Conservation (phyloP, 2,113 vertebrate species). For the Misgurnus mizolepis region DNA sequence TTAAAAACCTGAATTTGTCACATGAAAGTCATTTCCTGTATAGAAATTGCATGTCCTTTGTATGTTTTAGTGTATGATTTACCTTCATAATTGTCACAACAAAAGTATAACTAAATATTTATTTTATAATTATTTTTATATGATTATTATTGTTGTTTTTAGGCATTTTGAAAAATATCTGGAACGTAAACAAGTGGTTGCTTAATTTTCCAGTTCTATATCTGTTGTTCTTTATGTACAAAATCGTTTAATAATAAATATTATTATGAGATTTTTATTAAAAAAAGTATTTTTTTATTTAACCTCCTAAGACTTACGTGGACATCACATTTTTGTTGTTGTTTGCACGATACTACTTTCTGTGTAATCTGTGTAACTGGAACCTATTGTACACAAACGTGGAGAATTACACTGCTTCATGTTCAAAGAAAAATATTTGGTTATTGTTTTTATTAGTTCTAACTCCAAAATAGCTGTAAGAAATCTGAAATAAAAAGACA, state of each 20-base stretch:
- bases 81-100: neutral
- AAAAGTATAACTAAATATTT: neutral
- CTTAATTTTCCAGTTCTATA: slow-evolving; percentile 10
- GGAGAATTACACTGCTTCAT: too few relatives aligned
- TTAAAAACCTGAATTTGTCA: neutral
- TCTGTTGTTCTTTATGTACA: neutral
- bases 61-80: neutral
- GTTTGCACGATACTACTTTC: too few relatives aligned
- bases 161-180: too few relatives aligned
- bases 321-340: too few relatives aligned
- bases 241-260: neutral
- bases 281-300: neutral
- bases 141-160: neutral
- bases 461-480: too few relatives aligned
- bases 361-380: too few relatives aligned
- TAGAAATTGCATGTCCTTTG: neutral
- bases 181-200: neutral
- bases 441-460: too few relatives aligned
- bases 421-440: too few relatives aligned
- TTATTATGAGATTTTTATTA: neutral
- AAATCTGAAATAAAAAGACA: too few relatives aligned
- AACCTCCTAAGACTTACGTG: too few relatives aligned
- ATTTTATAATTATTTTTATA: neutral
- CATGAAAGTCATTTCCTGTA: neutral
- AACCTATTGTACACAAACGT: too few relatives aligned